Evolutionary conservation across 2,113 vertebrate genomes (phyloP).

Genomic region (Vombatus ursinus): DNA sequence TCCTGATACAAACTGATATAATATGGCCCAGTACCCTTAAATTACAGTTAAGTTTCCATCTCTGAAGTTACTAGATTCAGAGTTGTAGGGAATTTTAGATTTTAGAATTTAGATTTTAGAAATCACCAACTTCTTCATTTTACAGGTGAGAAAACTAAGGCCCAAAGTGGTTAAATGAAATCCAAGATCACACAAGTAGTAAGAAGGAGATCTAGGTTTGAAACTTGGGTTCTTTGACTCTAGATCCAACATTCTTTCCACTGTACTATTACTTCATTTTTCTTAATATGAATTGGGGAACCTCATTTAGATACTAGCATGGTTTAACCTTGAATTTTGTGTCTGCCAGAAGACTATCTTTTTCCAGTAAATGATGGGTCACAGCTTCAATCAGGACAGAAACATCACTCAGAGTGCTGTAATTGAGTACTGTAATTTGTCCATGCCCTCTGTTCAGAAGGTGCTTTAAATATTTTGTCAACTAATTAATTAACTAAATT

Average conservation of each 20-base stretch:
- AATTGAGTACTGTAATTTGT: neutral
- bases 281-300: conserved; percentile 26
- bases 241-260: neutral
- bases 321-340: neutral
- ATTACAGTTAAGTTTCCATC: neutral
- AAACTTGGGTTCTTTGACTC: neutral
- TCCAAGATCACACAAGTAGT: neutral
- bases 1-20: conserved; percentile 44
- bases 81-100: neutral
- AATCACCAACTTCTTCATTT: neutral
- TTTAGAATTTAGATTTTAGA: too few relatives aligned
- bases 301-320: neutral
- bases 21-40: neutral
- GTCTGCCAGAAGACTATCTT: neutral
- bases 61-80: neutral
- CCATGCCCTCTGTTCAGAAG: neutral
- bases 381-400: neutral
- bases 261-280: neutral
- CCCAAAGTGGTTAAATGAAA: neutral
- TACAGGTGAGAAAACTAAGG: neutral
- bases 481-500: neutral
- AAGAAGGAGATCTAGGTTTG: neutral
- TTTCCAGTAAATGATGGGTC: neutral
- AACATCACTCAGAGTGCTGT: neutral
- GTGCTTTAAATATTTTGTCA: neutral